phyloP scores from a whole-genome alignment of 2,888 invertebrate species.

The Aquatica leii region DNA sequence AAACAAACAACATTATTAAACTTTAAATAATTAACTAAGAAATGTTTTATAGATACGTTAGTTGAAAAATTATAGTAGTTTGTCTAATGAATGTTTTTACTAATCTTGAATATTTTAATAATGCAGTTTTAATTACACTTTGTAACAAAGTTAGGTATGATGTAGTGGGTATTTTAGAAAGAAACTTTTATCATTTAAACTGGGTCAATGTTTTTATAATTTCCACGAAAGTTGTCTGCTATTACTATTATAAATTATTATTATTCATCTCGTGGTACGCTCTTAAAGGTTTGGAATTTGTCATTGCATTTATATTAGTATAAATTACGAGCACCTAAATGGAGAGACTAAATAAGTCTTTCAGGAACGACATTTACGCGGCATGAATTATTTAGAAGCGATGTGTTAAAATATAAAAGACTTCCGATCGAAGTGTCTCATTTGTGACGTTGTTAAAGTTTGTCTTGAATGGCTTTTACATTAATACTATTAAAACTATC shows the following conservation, averaged over 20 bases:
- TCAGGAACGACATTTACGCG: conserved; percentile 25
- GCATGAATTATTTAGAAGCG: conserved; percentile 29
- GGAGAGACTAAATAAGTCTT: conserved; percentile 28
- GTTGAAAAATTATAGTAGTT: conserved; percentile 20
- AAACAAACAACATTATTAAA: too few species aligned
- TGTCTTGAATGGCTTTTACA: not conserved
- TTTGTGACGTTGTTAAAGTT: conserved; percentile 12
- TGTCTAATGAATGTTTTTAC: conserved; percentile 28
- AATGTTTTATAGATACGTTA: not conserved
- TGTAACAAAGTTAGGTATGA: conserved; percentile 27
- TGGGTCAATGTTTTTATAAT: conserved; percentile 31
- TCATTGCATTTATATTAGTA: conserved; percentile 32
- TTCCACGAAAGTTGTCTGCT: conserved; percentile 13
- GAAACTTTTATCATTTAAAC: conserved; percentile 37
- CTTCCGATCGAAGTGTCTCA: conserved; percentile 18
- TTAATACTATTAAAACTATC: too few species aligned
- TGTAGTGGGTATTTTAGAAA: conserved; percentile 28
- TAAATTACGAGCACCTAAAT: conserved; percentile 29
- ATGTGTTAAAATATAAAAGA: conserved; percentile 25
- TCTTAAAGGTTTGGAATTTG: conserved; percentile 25
- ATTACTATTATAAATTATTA: conserved; percentile 24
- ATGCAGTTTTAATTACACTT: conserved; percentile 35
- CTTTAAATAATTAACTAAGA: too few species aligned
- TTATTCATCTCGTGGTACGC: conserved; percentile 20
- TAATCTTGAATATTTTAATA: conserved; percentile 37